Conservation (phyloP, 1,140 invertebrate genomes). For the Leucophenga varia region DNA sequence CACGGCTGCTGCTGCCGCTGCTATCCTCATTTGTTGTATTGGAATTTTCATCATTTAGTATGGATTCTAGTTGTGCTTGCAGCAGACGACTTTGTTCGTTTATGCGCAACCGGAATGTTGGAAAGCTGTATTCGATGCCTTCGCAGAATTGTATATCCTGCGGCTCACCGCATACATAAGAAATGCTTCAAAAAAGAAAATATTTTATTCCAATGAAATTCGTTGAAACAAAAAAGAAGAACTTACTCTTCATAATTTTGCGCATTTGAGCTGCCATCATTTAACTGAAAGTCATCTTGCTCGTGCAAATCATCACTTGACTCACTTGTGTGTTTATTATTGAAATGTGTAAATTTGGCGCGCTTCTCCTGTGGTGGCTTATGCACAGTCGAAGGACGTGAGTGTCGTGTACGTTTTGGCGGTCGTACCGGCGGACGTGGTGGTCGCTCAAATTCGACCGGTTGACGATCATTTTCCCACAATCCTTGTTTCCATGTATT, state of each 20-base stretch:
- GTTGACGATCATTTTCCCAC: conserved; percentile 56
- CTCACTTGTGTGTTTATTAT: no score
- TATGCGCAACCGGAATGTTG: conserved; percentile 47
- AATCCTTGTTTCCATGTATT: conserved; percentile 63
- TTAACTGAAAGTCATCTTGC: no score
- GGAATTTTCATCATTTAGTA: conserved; percentile 20
- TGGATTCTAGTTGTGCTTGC: conserved; percentile 34
- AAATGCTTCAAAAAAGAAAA: conserved; percentile 17
- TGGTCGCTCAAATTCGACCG: conserved; percentile 50
- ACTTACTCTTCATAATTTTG: conserved; percentile 25
- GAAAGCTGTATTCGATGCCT: conserved; percentile 50
- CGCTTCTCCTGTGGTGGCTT: conserved; percentile 42
- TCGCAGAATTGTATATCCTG: conserved; percentile 44
- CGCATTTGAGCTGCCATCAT: conserved; percentile 5
- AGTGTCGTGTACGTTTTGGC: conserved; percentile 47
- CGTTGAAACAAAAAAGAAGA: neutral
- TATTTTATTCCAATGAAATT: neutral
- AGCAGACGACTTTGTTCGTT: conserved; percentile 36
- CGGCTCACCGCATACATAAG: conserved; percentile 42
- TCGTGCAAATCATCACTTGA: no score
- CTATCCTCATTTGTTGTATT: neutral
- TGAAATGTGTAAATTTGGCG: conserved; percentile 37
- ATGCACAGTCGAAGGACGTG: conserved; percentile 34
- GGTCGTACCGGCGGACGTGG: conserved; percentile 46
- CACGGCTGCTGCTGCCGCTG: neutral